Conservation (phyloP, 2,797 vertebrate genomes). For the Balearica regulorum region DNA sequence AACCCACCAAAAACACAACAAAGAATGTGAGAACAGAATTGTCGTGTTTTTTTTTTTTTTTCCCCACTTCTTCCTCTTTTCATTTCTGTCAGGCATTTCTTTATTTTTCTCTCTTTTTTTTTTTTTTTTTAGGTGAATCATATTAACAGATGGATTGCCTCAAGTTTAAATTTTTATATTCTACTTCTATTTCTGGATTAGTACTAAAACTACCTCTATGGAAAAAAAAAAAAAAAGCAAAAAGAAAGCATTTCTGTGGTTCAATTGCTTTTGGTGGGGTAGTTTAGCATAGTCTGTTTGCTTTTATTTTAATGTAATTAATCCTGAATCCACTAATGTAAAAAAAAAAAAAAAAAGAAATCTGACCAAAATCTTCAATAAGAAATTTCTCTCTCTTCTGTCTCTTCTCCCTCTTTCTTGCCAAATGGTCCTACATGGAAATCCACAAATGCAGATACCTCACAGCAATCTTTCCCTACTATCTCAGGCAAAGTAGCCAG, state of each 20-base stretch:
- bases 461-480: background rate
- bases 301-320: background rate
- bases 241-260: background rate
- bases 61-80: background rate
- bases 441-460: background rate
- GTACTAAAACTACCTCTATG: background rate
- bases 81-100: background rate
- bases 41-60: background rate
- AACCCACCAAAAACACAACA: background rate
- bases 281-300: background rate
- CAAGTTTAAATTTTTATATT: background rate
- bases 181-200: background rate
- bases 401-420: background rate
- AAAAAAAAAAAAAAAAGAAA: background rate
- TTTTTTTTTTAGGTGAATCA: background rate
- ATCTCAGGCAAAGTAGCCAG: background rate
- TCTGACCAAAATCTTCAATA: background rate
- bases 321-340: background rate
- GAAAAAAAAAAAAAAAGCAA: too few species aligned
- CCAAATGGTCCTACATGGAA: background rate
- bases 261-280: background rate
- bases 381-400: background rate
- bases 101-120: too few species aligned
- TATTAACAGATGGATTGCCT: background rate
- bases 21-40: background rate